These are phyloP conservation scores for Rhabdornis inornatus DNA, from an alignment of 2,113 vertebrate genomes.

Conservation along the genomic window DNA sequence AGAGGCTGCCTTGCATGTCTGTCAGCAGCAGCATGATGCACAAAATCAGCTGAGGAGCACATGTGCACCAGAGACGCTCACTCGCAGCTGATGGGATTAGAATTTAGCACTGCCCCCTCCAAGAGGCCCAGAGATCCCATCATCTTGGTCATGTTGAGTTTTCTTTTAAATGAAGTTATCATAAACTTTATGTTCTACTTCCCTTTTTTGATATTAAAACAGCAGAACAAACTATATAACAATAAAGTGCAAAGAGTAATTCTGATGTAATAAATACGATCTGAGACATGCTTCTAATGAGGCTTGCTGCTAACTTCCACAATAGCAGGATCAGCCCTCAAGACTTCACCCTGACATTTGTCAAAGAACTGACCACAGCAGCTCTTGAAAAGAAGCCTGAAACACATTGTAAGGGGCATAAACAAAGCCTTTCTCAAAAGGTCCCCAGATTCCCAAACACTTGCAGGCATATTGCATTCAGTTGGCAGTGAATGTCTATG, in stretches of 20 bases:
- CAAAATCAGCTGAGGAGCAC: constrained; percentile 67
- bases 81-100: constrained; percentile 63
- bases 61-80: background rate
- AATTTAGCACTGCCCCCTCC: constrained; percentile 10
- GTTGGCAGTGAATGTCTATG: background rate
- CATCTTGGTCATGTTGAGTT: background rate
- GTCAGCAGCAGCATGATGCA: constrained; percentile 53
- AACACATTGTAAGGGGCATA: constrained; percentile 3
- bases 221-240: background rate
- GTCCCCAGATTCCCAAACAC: constrained; percentile 22
- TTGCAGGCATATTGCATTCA: background rate
- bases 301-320: background rate
- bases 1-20: background rate
- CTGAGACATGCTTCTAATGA: background rate
- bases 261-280: background rate
- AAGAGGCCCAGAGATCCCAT: constrained; percentile 26
- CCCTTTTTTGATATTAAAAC: constrained; percentile 15
- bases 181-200: constrained; percentile 11
- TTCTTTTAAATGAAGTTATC: constrained; percentile 33
- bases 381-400: constrained; percentile 31
- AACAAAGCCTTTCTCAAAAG: constrained; percentile 30
- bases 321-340: background rate
- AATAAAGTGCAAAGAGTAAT: background rate
- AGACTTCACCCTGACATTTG: constrained; percentile 9
- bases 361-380: background rate